Evolutionary conservation across 2,888 invertebrate genomes (phyloP).

Genomic region (Norana najaformis): DNA sequence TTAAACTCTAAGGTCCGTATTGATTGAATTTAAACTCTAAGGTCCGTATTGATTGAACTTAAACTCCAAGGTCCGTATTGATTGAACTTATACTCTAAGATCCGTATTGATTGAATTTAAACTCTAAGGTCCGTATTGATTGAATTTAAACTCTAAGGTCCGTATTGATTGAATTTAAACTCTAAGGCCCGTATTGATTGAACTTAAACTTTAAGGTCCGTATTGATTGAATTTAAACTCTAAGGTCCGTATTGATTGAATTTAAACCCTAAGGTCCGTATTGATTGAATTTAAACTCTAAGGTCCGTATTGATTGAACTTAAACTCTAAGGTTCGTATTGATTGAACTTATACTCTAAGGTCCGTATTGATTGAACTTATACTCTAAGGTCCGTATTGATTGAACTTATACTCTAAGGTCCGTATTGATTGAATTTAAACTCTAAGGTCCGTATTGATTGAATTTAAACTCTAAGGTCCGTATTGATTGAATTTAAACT

Average conservation of each 20-base stretch:
- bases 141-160: background rate
- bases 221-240: too few relatives aligned
- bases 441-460: background rate
- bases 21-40: background rate
- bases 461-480: background rate
- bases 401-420: background rate
- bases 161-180: too few relatives aligned
- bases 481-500: too few relatives aligned
- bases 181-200: background rate
- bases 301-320: too few relatives aligned
- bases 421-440: too few relatives aligned
- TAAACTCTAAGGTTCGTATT: background rate
- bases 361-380: too few relatives aligned
- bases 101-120: too few relatives aligned
- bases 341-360: background rate
- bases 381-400: background rate
- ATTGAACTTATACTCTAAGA: background rate
- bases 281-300: background rate
- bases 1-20: background rate
- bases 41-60: too few relatives aligned
- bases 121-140: background rate
- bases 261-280: background rate
- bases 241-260: too few relatives aligned
- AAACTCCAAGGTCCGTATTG: background rate
- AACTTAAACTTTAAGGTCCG: background rate